phyloP scores from a whole-genome alignment of 2,113 vertebrate species.

The Hemibates koningsi region DNA sequence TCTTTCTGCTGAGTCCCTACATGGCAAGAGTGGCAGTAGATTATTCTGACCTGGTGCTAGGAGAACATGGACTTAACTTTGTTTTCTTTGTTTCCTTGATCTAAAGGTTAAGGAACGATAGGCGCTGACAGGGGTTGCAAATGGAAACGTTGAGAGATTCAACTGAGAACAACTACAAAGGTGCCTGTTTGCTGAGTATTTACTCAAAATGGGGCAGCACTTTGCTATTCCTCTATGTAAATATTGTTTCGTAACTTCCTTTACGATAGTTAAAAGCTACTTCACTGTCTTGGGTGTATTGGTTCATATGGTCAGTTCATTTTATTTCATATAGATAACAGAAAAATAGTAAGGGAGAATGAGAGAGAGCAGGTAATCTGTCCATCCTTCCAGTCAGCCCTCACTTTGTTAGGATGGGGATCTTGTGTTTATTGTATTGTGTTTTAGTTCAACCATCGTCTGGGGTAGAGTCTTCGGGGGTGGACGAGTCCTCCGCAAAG shows the following conservation, averaged over 20 bases:
- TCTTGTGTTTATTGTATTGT: neutral
- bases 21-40: constrained; percentile 35
- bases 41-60: constrained; percentile 18
- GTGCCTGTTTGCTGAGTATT: constrained; percentile 71
- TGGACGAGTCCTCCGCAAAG: constrained; percentile 84
- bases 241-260: constrained; percentile 34
- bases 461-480: constrained; percentile 75
- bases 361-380: constrained; percentile 47
- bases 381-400: constrained; percentile 65
- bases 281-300: constrained; percentile 28
- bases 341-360: constrained; percentile 33
- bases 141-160: constrained; percentile 66
- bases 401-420: constrained; percentile 28
- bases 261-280: constrained; percentile 29
- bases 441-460: constrained; percentile 59
- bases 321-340: constrained; percentile 30
- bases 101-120: constrained; percentile 40
- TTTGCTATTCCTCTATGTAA: constrained; percentile 34
- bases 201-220: constrained; percentile 64
- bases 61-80: neutral
- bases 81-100: constrained; percentile 5
- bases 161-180: constrained; percentile 71
- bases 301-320: constrained; percentile 33
- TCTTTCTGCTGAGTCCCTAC: constrained; percentile 17
- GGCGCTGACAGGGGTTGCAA: constrained; percentile 70